A percentile compares a stretch with the other conserved stretches of the same genome.
These are phyloP conservation scores for Tetragonisca angustula DNA, from an alignment of 2,888 invertebrate species.

Conservation along the genomic window DNA sequence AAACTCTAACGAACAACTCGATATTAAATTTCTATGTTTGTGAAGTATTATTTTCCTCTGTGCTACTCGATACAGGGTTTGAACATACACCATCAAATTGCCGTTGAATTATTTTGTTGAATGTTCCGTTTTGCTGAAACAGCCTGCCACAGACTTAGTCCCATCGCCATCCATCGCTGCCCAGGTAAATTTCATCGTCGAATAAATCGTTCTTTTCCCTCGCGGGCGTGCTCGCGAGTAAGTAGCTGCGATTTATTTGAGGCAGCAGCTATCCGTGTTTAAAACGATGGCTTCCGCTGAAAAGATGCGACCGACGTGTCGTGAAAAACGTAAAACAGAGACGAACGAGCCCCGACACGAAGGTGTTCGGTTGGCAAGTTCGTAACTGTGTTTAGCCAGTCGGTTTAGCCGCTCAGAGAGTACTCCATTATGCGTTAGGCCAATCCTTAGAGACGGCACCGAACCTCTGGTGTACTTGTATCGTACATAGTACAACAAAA, in stretches of 20 bases:
- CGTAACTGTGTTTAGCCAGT: conserved; percentile 45
- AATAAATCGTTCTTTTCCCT: conserved; percentile 21
- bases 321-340: conserved; percentile 32
- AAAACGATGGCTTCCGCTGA: conserved; percentile 1
- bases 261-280: conserved; percentile 14
- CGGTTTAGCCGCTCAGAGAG: conserved; percentile 41
- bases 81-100: background rate
- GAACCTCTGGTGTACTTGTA: background rate
- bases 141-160: conserved; percentile 8
- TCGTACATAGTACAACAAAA: too few species aligned
- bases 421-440: conserved; percentile 52
- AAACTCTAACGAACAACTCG: background rate
- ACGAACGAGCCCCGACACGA: conserved; percentile 26
- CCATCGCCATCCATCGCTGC: conserved; percentile 13
- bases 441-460: conserved; percentile 33
- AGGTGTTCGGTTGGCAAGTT: conserved; percentile 58
- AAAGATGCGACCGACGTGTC: conserved; percentile 2
- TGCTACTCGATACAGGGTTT: background rate
- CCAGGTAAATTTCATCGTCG: conserved; percentile 9
- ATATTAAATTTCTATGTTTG: background rate
- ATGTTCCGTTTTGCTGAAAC: background rate
- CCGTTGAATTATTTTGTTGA: background rate
- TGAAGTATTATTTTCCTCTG: background rate
- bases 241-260: conserved; percentile 24
- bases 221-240: background rate